phyloP scores from a whole-genome alignment of 1,140 invertebrate genomes.

The Cheumatopsyche charites region DNA sequence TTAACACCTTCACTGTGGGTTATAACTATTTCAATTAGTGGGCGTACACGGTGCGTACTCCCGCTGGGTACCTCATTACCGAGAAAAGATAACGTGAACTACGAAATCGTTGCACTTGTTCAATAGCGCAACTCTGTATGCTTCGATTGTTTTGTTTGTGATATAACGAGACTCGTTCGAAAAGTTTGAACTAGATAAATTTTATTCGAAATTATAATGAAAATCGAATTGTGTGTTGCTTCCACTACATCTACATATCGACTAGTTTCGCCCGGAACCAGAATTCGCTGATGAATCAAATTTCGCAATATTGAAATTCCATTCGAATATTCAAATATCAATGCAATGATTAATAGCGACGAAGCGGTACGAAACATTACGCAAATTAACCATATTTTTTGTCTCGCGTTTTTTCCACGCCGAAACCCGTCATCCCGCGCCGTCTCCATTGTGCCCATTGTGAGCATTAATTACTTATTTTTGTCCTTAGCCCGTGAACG shows the following conservation, averaged over 20 bases:
- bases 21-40: slow-evolving; percentile 21
- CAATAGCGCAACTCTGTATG: too few relatives aligned
- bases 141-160: too few relatives aligned
- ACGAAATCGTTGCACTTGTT: neutral
- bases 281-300: too few relatives aligned
- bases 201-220: too few relatives aligned
- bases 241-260: too few relatives aligned
- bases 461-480: slow-evolving; percentile 10
- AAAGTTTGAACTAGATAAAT: too few relatives aligned
- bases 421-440: neutral
- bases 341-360: neutral
- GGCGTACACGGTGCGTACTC: neutral
- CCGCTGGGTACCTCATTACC: slow-evolving; percentile 29
- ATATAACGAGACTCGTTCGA: too few relatives aligned
- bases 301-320: too few relatives aligned
- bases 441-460: neutral
- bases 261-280: too few relatives aligned
- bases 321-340: neutral
- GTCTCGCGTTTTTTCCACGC: neutral
- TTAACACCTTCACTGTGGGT: slow-evolving; percentile 15
- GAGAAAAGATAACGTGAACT: neutral
- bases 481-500: neutral
- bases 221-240: too few relatives aligned
- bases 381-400: neutral
- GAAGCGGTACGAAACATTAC: neutral